phyloP scores from a whole-genome alignment of 2,888 invertebrate genomes.

The Eupsilia transversa region DNA sequence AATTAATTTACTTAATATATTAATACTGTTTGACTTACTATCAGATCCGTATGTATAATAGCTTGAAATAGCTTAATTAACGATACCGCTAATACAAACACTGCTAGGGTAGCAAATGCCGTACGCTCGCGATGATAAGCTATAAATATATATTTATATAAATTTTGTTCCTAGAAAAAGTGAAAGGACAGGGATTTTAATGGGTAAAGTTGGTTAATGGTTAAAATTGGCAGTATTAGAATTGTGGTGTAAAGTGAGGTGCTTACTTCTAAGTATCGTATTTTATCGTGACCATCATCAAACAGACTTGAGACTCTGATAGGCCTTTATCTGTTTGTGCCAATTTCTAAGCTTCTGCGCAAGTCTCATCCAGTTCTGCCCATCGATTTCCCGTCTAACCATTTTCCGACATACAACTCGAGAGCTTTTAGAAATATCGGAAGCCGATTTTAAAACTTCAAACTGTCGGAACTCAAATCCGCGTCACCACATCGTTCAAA shows the following conservation, averaged over 20 bases:
- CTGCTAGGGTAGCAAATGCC: slow-evolving; percentile 20
- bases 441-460: background rate
- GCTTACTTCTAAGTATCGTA: background rate
- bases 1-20: slow-evolving; percentile 16
- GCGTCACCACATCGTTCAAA: slow-evolving; percentile 13
- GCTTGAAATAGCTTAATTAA: slow-evolving; percentile 70
- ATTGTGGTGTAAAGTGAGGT: background rate
- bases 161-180: background rate
- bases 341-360: background rate
- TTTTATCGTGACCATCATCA: background rate
- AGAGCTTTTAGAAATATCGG: background rate
- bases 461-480: background rate
- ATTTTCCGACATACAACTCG: background rate
- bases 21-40: slow-evolving; percentile 50
- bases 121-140: slow-evolving; percentile 35
- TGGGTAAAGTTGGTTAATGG: background rate
- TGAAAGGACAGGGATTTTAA: background rate
- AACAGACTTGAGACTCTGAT: background rate
- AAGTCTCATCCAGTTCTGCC: background rate
- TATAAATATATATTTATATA: slow-evolving; percentile 6
- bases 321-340: background rate
- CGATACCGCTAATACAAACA: slow-evolving; percentile 57
- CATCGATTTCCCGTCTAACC: background rate
- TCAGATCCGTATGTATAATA: slow-evolving; percentile 57
- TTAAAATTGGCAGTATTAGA: background rate